These are phyloP conservation scores for Euproctis similis DNA, from an alignment of 2,888 invertebrate genomes.

Conservation along the genomic window DNA sequence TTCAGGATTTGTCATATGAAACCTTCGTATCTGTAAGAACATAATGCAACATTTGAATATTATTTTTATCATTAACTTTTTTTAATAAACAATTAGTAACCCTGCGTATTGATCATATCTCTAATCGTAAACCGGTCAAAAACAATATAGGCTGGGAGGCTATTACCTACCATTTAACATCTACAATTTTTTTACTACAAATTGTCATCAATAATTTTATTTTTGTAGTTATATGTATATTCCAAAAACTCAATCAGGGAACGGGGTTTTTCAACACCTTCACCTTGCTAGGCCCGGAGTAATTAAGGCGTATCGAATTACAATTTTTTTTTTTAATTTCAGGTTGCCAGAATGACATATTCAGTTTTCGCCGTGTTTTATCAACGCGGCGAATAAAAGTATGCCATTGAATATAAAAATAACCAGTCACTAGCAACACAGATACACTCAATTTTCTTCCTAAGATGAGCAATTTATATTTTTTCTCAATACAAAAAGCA, in stretches of 20 bases:
- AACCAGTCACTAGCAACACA: not conserved
- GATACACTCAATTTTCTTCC: not conserved
- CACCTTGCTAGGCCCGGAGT: too few species aligned
- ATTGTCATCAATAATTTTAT: not conserved
- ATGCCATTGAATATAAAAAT: not conserved
- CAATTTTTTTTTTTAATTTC: too few species aligned
- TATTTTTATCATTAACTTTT: too few species aligned
- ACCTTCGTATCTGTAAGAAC: slow-evolving; percentile 65
- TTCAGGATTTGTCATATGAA: slow-evolving; percentile 58
- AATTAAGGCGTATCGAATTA: too few species aligned
- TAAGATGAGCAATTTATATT: slow-evolving; percentile 1
- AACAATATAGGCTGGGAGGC: too few species aligned
- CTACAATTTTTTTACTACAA: not conserved
- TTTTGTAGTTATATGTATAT: not conserved
- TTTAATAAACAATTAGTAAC: not conserved
- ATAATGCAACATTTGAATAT: slow-evolving; percentile 3
- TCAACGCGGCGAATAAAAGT: slow-evolving; percentile 36
- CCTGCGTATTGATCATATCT: too few species aligned
- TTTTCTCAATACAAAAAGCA: not conserved
- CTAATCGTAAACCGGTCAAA: not conserved
- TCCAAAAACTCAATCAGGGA: too few species aligned
- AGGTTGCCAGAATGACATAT: slow-evolving; percentile 64
- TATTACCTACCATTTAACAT: too few species aligned
- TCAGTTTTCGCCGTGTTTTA: slow-evolving; percentile 66
- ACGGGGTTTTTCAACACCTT: too few species aligned